Evolutionary conservation across 2,113 vertebrate species (phyloP).

Genomic region (Hydrolagus affinis): DNA sequence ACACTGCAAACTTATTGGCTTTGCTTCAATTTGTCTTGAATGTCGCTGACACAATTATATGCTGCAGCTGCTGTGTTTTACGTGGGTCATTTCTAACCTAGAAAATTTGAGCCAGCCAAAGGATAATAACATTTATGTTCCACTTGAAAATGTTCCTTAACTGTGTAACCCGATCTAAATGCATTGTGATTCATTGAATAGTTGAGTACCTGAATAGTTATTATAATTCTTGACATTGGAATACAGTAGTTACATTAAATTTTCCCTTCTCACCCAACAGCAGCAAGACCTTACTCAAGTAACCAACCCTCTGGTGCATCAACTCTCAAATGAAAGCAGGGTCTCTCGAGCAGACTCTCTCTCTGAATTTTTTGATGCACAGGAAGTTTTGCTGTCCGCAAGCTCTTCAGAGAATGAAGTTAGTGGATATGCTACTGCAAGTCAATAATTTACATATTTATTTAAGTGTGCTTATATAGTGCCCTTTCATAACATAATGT

Average conservation of each 20-base stretch:
- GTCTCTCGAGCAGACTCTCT: conserved; percentile 85
- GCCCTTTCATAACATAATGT: background rate
- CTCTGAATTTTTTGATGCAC: conserved; percentile 92
- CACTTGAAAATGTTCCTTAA: too few species aligned
- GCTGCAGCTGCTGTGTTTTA: background rate
- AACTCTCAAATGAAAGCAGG: conserved; percentile 84
- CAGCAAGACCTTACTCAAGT: conserved; percentile 69
- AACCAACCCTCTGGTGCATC: conserved; percentile 73
- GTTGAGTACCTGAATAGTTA: background rate
- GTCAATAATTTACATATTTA: too few species aligned
- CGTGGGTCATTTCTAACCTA: background rate
- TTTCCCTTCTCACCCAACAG: conserved; percentile 40
- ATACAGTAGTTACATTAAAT: background rate
- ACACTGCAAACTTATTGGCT: too few species aligned
- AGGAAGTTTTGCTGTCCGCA: conserved; percentile 85
- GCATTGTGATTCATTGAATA: background rate
- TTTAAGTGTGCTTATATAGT: background rate
- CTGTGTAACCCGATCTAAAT: too few species aligned
- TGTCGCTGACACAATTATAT: background rate
- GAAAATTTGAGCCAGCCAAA: background rate
- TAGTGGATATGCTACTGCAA: conserved; percentile 34
- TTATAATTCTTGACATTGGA: background rate
- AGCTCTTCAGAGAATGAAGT: conserved; percentile 98
- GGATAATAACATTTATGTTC: too few species aligned
- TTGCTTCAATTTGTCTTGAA: too few species aligned